Evolutionary conservation across 2,797 vertebrate species (phyloP).

Genomic region (Tragopan temminckii): DNA sequence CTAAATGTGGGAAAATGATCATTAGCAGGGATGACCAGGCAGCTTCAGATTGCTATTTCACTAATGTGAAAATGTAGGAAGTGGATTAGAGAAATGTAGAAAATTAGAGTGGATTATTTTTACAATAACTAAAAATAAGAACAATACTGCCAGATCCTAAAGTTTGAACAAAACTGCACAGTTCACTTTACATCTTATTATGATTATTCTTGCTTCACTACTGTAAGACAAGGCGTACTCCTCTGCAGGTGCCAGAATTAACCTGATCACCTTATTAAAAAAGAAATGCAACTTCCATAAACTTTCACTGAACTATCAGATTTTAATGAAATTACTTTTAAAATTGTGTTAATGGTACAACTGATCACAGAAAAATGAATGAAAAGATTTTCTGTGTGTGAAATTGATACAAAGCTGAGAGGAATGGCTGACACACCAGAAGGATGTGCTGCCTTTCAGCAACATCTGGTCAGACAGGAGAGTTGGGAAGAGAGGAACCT

Average conservation of each 20-base stretch:
- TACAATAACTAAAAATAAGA: background rate
- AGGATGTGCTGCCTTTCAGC: no score
- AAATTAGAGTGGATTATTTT: background rate
- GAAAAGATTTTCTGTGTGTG: background rate
- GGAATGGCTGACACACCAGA: no score
- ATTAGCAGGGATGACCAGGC: no score
- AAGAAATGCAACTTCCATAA: background rate
- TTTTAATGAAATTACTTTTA: background rate
- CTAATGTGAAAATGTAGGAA: background rate
- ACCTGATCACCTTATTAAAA: background rate
- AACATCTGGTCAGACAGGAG: no score
- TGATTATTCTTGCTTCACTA: background rate
- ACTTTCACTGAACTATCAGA: background rate
- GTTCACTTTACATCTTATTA: background rate
- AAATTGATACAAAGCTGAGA: background rate
- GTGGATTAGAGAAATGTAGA: no score
- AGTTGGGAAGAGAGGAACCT: no score
- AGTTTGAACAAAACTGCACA: background rate
- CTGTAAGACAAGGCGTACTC: background rate
- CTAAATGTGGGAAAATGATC: no score
- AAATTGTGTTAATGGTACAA: background rate
- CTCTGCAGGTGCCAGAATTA: background rate
- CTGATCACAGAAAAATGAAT: background rate
- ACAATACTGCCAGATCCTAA: background rate
- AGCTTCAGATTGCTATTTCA: no score